Evolutionary conservation across 2,113 vertebrate species (phyloP), one percentile per base, ranked within the genome.

Genomic region (Rana temporaria): DNA sequence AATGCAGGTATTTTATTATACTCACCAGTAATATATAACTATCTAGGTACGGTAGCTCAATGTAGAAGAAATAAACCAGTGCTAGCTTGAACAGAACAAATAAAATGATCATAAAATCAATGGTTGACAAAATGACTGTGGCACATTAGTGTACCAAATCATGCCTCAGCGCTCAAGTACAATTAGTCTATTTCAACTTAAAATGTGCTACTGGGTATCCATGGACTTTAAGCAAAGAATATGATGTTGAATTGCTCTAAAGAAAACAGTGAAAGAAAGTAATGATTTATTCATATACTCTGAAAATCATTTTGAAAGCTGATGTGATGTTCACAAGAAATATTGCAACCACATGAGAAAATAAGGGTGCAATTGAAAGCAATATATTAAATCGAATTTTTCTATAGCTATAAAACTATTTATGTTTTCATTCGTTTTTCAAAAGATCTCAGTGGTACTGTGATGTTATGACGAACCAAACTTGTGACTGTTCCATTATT

Each of bases 271-370:
- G 65, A 42, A 60, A 70, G 53, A 79, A 79, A 79, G 53, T 79
- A 79, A 79, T 79, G 78, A 79, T 79, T 79, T 79, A 79, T 79
- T 79, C 69, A 79, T 79, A 79, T 79, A 57, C 56, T 55, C 66
- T 79, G 65, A 79, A 74, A 79, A 69, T 79, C 65, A 69, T 79
- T 79, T 70, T 68, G 65, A 79, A 79, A 69, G 77, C 77, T 79
- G 64, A 79, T 79, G 34, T 68, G 78, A 60, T 79, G 78, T 60
- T 79, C 66, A 59, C 65, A 79, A 69, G 78, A 69, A 69, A 79
- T 69, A 79, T 79, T 79, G 78, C 78, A 70, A 79, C 78, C 78
- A 79, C 78, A 79, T 48, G 78, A 79, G 78, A 79, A 79, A 79
- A 69, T 79, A 79, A 67, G 52, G 66, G 78, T 48, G 55, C 78